These are phyloP conservation scores for Falcunculus frontatus DNA, from an alignment of 2,113 vertebrate genomes.

Conservation along the genomic window DNA sequence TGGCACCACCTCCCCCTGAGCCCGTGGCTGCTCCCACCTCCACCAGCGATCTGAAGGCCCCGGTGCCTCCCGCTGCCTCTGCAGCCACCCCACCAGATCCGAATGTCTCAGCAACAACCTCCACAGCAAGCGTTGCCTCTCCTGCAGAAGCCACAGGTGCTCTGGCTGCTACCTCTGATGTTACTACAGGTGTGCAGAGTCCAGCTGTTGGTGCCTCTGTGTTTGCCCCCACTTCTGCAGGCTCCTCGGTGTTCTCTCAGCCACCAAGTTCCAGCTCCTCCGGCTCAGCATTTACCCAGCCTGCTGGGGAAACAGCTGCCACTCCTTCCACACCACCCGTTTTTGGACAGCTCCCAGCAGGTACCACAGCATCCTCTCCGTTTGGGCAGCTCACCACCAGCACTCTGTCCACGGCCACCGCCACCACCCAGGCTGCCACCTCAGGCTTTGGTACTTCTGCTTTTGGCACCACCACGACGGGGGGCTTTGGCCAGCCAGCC, in stretches of 20 bases:
- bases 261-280: constrained; percentile 43
- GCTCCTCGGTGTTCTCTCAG: constrained; percentile 52
- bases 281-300: constrained; percentile 71
- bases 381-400: constrained; percentile 63
- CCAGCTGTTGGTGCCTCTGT: neutral
- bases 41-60: constrained; percentile 15
- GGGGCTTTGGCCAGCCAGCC: constrained; percentile 77
- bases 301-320: constrained; percentile 17
- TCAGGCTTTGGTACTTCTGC: constrained; percentile 71
- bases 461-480: constrained; percentile 58
- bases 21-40: neutral
- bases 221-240: constrained; percentile 48
- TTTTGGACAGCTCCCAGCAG: constrained; percentile 66
- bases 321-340: neutral
- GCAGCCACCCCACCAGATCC: neutral
- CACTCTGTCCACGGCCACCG: neutral
- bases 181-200: neutral
- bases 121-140: neutral
- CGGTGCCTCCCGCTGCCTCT: neutral
- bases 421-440: constrained; percentile 27
- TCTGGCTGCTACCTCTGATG: neutral
- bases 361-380: constrained; percentile 43
- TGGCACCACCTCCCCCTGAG: neutral
- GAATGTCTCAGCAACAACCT: neutral
- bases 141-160: neutral